These are phyloP conservation scores for Athalia rosae DNA, from an alignment of 2,888 invertebrate genomes.

Conservation along the genomic window DNA sequence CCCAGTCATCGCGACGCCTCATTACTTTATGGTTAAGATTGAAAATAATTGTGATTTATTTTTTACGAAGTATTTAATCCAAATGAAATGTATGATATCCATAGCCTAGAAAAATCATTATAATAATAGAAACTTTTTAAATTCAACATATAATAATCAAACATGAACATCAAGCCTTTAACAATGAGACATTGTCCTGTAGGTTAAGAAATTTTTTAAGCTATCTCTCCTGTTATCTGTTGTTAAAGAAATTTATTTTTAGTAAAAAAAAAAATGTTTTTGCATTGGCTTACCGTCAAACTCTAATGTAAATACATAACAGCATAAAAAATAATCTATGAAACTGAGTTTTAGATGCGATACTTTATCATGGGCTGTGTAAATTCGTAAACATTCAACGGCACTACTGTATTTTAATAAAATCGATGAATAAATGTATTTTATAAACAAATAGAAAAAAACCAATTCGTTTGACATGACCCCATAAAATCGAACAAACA, in stretches of 20 bases:
- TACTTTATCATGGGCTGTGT: slow-evolving; percentile 29
- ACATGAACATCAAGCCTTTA: slow-evolving; percentile 9
- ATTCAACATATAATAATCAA: neutral
- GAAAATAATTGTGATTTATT: slow-evolving; percentile 34
- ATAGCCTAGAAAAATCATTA: neutral
- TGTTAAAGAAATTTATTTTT: slow-evolving; percentile 7
- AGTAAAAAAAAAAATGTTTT: neutral
- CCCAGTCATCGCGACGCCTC: neutral
- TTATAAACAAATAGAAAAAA: slow-evolving; percentile 5
- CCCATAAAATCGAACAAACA: neutral
- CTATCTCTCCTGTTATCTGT: neutral
- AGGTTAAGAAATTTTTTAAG: slow-evolving; percentile 1
- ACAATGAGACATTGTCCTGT: neutral
- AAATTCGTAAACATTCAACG: slow-evolving; percentile 28
- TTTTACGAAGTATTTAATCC: neutral
- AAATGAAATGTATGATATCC: neutral
- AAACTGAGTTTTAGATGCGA: slow-evolving; percentile 25
- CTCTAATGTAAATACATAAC: slow-evolving; percentile 1
- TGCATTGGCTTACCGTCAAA: neutral
- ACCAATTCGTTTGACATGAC: too few species aligned
- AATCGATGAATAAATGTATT: slow-evolving; percentile 3
- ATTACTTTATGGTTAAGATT: slow-evolving; percentile 30
- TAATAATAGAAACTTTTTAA: slow-evolving; percentile 10
- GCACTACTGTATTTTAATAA: slow-evolving; percentile 22
- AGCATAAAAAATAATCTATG: slow-evolving; percentile 6